phyloP scores from a whole-genome alignment of 2,113 vertebrate genomes.

The Labeo catla region DNA sequence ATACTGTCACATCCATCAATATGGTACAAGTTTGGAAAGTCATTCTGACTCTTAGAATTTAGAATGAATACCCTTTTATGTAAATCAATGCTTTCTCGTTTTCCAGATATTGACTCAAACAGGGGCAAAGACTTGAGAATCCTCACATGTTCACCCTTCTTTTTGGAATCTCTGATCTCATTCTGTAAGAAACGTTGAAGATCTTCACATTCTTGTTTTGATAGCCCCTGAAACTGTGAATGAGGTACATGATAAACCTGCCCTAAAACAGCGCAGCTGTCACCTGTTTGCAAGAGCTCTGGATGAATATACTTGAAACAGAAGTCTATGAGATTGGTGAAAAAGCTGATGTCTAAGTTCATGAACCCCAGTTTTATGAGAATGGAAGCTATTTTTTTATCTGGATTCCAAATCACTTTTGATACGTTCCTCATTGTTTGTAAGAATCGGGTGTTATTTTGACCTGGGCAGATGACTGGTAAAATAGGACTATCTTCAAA shows the following conservation, averaged over 20 bases:
- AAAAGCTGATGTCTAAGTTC: conserved; percentile 49
- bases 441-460: conserved; percentile 52
- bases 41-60: rapidly evolving
- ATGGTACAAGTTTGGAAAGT: conserved; percentile 61
- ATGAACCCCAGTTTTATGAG: conserved; percentile 77
- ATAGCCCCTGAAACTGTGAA: conserved; percentile 67
- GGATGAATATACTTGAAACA: rapidly evolving
- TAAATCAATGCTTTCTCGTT: conserved; percentile 66
- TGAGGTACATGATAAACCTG: conserved; percentile 57
- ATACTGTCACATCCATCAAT: conserved; percentile 46
- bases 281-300: conserved; percentile 62
- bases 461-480: conserved; percentile 67
- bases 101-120: conserved; percentile 72
- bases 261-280: conserved; percentile 68
- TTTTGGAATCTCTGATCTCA: conserved; percentile 38
- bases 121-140: conserved; percentile 78
- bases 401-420: conserved; percentile 52
- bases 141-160: background rate
- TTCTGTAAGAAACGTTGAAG: conserved; percentile 66
- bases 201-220: background rate
- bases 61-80: conserved; percentile 67
- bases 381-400: background rate
- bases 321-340: rapidly evolving
- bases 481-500: conserved; percentile 71
- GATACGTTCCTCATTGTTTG: conserved; percentile 69